Evolutionary conservation across 2,888 invertebrate species (phyloP).

Genomic region (Diarsia mendica): DNA sequence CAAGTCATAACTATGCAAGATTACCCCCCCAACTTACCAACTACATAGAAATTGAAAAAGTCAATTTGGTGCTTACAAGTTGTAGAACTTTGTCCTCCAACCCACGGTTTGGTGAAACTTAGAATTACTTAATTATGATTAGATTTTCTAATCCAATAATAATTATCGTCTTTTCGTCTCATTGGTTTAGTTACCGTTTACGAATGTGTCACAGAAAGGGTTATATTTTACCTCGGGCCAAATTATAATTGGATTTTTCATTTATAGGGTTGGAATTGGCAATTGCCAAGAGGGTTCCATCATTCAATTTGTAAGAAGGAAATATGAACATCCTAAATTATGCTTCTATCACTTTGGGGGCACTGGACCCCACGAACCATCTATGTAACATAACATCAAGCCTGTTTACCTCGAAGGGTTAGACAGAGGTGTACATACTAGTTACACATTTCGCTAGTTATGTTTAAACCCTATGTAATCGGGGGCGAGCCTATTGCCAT

Average conservation of each 20-base stretch:
- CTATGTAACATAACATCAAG: too few species aligned
- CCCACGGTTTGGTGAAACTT: not conserved
- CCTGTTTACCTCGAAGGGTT: too few species aligned
- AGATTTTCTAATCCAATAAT: not conserved
- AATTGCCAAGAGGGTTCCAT: not conserved
- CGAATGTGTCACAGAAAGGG: not conserved
- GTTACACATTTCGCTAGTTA: too few species aligned
- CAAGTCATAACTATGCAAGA: not conserved
- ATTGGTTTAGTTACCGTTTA: not conserved
- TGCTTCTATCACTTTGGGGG: too few species aligned
- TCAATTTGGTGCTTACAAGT: not conserved
- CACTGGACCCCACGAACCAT: too few species aligned
- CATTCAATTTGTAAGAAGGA: not conserved
- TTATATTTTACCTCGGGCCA: constrained; percentile 10
- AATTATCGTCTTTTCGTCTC: not conserved
- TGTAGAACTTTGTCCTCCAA: not conserved
- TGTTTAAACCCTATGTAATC: too few species aligned
- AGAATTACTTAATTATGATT: too few species aligned
- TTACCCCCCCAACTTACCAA: constrained; percentile 1
- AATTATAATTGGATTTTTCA: constrained; percentile 20
- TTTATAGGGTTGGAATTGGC: not conserved
- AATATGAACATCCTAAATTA: not conserved
- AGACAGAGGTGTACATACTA: too few species aligned
- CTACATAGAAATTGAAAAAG: constrained; percentile 4
- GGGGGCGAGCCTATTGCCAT: too few species aligned